A percentile compares a stretch with the other conserved stretches of the same genome.
Evolutionary conservation across 2,888 invertebrate species (phyloP).

Genomic region (Thymelicus acteon): DNA sequence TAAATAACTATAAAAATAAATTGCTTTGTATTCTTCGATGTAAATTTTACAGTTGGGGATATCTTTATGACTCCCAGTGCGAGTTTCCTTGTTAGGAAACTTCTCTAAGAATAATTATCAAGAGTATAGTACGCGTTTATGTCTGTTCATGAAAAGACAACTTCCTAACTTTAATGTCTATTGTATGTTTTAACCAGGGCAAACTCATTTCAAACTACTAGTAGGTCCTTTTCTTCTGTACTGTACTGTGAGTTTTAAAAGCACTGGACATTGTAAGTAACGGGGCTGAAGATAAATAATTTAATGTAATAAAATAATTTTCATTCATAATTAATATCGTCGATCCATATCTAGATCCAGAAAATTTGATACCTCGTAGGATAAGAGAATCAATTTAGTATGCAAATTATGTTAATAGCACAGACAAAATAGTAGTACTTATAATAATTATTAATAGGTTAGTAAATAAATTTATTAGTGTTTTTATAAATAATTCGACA

Average conservation of each 20-base stretch:
- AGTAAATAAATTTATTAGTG: too few relatives aligned
- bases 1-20: constrained; percentile 49
- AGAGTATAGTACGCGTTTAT: constrained; percentile 34
- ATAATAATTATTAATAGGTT: too few relatives aligned
- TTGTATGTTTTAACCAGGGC: constrained; percentile 24
- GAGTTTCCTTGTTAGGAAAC: constrained; percentile 58
- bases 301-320: too few relatives aligned
- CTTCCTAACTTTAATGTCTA: constrained; percentile 35
- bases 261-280: neutral
- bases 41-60: constrained; percentile 65
- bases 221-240: neutral
- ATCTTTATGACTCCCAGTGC: constrained; percentile 62
- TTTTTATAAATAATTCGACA: too few relatives aligned
- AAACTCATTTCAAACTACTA: constrained; percentile 19
- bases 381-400: too few relatives aligned
- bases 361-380: too few relatives aligned
- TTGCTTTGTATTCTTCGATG: constrained; percentile 66
- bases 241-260: neutral
- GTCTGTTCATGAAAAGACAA: constrained; percentile 33
- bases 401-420: too few relatives aligned
- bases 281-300: too few relatives aligned
- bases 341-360: too few relatives aligned
- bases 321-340: too few relatives aligned
- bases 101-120: constrained; percentile 48
- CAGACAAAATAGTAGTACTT: too few relatives aligned